These are phyloP conservation scores for Mamestra brassicae DNA, from an alignment of 2,888 invertebrate genomes.

Conservation along the genomic window DNA sequence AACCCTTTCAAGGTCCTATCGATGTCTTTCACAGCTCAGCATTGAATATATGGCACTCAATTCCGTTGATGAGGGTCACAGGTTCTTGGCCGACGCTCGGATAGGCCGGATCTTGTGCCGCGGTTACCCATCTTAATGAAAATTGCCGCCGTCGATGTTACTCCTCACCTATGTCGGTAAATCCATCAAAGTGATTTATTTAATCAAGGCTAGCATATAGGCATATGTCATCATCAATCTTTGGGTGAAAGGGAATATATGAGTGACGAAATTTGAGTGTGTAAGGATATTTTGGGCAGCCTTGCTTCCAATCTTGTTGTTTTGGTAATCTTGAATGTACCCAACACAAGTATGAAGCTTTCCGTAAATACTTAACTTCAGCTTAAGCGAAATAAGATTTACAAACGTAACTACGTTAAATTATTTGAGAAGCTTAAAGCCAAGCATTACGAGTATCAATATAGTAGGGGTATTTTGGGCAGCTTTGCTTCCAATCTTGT, in stretches of 20 bases:
- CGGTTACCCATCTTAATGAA: conserved; percentile 50
- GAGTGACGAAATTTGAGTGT: not conserved
- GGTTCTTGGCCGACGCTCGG: conserved; percentile 4
- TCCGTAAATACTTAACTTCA: no score
- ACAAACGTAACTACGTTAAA: no score
- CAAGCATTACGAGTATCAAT: no score
- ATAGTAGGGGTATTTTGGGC: no score
- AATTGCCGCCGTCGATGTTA: conserved; percentile 30
- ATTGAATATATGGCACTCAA: conserved; percentile 35
- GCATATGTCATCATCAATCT: conserved; percentile 16
- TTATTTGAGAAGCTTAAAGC: no score
- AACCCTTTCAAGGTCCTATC: not conserved
- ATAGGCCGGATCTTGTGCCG: conserved; percentile 24
- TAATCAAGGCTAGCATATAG: conserved; percentile 13
- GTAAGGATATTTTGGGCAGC: no score
- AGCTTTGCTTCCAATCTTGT: no score
- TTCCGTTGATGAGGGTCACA: conserved; percentile 46
- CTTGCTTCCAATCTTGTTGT: no score
- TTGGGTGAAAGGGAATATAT: not conserved
- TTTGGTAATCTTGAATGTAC: no score
- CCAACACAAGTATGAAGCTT: no score
- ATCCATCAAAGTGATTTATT: conserved; percentile 49
- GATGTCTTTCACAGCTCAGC: not conserved
- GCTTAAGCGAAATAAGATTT: no score
- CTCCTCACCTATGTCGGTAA: conserved; percentile 22